These are phyloP conservation scores for Petrocephalus sullivani DNA, from an alignment of 2,797 vertebrate species.

Conservation along the genomic window DNA sequence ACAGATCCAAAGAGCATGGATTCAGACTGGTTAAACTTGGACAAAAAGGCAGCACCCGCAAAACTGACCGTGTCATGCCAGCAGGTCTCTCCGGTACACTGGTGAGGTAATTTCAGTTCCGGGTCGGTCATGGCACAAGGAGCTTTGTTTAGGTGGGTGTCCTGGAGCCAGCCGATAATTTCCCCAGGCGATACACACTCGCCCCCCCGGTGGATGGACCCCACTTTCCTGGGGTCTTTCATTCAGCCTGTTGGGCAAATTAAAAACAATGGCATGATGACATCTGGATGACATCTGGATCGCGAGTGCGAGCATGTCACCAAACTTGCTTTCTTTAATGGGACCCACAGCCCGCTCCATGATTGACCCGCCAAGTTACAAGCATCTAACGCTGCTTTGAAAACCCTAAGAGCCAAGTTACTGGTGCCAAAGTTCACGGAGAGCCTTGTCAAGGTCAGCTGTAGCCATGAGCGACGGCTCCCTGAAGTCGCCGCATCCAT, in stretches of 20 bases:
- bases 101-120: slow-evolving; percentile 58
- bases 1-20: background rate
- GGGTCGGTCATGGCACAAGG: slow-evolving; percentile 65
- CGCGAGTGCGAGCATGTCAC: slow-evolving; percentile 35
- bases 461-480: background rate
- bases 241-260: slow-evolving; percentile 55
- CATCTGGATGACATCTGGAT: background rate
- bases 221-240: slow-evolving; percentile 53
- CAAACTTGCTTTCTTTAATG: slow-evolving; percentile 44
- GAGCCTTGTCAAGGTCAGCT: too few relatives aligned
- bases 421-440: background rate
- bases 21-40: background rate
- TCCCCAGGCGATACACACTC: slow-evolving; percentile 71
- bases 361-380: slow-evolving; percentile 36
- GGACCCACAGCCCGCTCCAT: slow-evolving; percentile 44
- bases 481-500: background rate
- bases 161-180: slow-evolving; percentile 72
- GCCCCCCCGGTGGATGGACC: background rate
- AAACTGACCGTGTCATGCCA: background rate
- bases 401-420: background rate
- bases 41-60: background rate
- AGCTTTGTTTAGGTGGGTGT: slow-evolving; percentile 61
- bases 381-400: slow-evolving; percentile 13
- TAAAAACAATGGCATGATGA: slow-evolving; percentile 42
- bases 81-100: slow-evolving; percentile 30